Conservation (phyloP, 1,140 invertebrate species). For the Daktulosphaira vitifoliae region DNA sequence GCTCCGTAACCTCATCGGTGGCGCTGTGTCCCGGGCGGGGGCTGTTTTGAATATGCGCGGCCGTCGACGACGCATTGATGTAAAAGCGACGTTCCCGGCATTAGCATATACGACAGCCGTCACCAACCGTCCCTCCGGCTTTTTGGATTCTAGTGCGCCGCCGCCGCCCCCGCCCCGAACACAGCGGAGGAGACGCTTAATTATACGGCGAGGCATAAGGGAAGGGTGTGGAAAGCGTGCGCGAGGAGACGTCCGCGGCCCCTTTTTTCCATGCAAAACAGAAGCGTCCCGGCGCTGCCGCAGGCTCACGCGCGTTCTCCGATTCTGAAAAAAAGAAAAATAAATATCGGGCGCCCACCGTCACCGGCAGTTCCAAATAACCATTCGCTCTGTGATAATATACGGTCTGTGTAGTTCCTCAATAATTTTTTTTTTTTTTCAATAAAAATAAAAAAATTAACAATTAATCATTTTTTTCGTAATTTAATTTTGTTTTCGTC, state of each 20-base stretch:
- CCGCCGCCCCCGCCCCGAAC: background rate
- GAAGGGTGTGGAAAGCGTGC: slow-evolving; percentile 9
- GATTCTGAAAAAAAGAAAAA: slow-evolving; percentile 13
- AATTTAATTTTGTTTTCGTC: too few relatives aligned
- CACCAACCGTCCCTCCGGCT: background rate
- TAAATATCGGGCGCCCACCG: slow-evolving; percentile 11
- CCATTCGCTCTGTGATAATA: slow-evolving; percentile 34
- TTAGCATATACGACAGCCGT: slow-evolving; percentile 13
- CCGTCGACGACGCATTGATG: background rate
- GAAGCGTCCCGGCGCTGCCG: slow-evolving; percentile 33
- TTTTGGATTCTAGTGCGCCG: slow-evolving; percentile 17
- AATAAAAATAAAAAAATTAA: background rate
- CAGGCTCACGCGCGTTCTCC: slow-evolving; percentile 32
- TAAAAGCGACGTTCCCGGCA: background rate
- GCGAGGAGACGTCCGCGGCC: slow-evolving; percentile 8
- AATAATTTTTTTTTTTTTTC: slow-evolving; percentile 18
- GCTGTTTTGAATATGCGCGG: slow-evolving; percentile 31
- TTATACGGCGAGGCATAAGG: slow-evolving; percentile 16
- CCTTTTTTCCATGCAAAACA: slow-evolving; percentile 32
- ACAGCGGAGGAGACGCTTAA: slow-evolving; percentile 23
- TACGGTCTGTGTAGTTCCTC: slow-evolving; percentile 34
- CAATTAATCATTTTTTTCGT: too few relatives aligned
- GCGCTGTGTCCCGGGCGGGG: slow-evolving; percentile 8
- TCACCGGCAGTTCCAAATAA: slow-evolving; percentile 30
- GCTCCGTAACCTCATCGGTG: background rate